A percentile compares a stretch with the other conserved stretches of the same genome.
Conservation (phyloP, 2,113 vertebrate species). For the Salvelinus fontinalis region DNA sequence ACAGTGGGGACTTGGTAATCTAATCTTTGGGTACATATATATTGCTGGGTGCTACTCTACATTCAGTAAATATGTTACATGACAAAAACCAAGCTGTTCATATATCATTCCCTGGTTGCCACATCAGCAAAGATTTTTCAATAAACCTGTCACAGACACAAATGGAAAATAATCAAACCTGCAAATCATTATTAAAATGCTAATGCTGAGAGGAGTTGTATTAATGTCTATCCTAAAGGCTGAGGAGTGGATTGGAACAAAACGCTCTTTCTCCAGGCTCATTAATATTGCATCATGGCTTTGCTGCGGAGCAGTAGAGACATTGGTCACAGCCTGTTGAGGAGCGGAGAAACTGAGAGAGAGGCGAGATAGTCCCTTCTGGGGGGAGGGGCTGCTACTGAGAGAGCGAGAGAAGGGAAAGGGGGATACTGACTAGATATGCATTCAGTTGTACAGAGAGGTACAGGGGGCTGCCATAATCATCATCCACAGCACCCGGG, state of each 20-base stretch:
- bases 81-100: slow-evolving; percentile 27
- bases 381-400: not conserved
- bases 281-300: slow-evolving; percentile 32
- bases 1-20: slow-evolving; percentile 5
- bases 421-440: no score
- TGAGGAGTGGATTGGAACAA: not conserved
- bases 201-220: slow-evolving; percentile 26
- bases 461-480: not conserved
- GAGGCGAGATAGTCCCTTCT: slow-evolving; percentile 19
- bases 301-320: slow-evolving; percentile 3
- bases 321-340: not conserved
- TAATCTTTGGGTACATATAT: slow-evolving; percentile 8
- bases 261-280: not conserved
- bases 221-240: slow-evolving; percentile 26
- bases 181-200: slow-evolving; percentile 50
- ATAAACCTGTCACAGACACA: slow-evolving; percentile 41
- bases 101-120: slow-evolving; percentile 32
- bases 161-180: slow-evolving; percentile 40
- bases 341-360: not conserved
- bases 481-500: no score
- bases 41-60: slow-evolving; percentile 4
- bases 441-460: not conserved
- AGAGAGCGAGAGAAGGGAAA: not conserved
- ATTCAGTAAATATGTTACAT: slow-evolving; percentile 12
- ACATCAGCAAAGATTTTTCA: slow-evolving; percentile 22